Evolutionary conservation across 2,888 invertebrate species (phyloP).

Genomic region (Plebejus anna): DNA sequence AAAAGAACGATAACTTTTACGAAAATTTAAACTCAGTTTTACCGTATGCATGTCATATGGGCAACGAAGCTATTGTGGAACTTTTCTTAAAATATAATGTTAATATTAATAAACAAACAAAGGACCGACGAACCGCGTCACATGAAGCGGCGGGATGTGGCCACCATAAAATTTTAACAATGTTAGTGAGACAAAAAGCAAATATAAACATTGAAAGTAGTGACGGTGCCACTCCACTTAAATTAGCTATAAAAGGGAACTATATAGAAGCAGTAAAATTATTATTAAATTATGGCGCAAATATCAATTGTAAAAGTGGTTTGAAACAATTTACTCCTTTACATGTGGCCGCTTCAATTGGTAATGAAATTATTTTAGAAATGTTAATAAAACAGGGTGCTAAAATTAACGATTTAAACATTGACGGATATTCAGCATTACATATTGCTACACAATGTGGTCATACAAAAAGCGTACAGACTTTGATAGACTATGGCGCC

Average conservation of each 20-base stretch:
- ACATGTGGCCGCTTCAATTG: constrained; percentile 7
- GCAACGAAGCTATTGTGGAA: constrained; percentile 3
- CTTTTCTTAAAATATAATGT: constrained; percentile 1
- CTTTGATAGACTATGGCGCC: constrained; percentile 12
- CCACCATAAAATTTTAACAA: background rate
- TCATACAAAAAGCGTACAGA: background rate
- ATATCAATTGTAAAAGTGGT: constrained; percentile 10
- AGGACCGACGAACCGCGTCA: background rate
- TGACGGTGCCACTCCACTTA: constrained; percentile 5
- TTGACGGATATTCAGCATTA: constrained; percentile 12
- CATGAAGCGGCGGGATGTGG: constrained; percentile 7
- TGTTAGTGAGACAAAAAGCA: background rate
- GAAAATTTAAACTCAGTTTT: constrained; percentile 2
- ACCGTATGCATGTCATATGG: background rate
- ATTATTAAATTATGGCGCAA: constrained; percentile 7
- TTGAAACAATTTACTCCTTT: background rate
- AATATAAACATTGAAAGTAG: background rate
- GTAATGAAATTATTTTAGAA: constrained; percentile 8
- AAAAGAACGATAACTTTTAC: background rate
- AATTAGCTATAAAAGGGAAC: constrained; percentile 14
- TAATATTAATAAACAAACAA: background rate
- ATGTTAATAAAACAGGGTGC: constrained; percentile 4
- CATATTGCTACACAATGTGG: constrained; percentile 2
- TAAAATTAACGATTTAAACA: background rate
- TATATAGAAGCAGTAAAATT: background rate